Percentiles rank a stretch among this genome's conserved stretches.
These are phyloP conservation scores for Octonoba sinensis DNA, from an alignment of 2,888 invertebrate species.

Conservation along the genomic window DNA sequence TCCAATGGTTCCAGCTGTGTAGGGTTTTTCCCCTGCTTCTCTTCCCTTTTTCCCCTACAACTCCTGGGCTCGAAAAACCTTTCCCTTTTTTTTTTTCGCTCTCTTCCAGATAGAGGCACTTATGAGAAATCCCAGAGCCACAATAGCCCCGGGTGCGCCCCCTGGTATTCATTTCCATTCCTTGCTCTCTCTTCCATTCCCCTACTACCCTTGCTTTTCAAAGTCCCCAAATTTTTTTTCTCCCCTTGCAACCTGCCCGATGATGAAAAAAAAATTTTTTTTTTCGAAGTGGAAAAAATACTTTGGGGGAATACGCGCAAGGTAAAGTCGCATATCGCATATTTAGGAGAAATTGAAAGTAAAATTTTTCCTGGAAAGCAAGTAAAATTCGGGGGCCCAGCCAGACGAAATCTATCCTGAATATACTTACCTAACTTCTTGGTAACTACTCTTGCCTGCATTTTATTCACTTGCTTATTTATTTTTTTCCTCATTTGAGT, in stretches of 20 bases:
- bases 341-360: constrained; percentile 59
- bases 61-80: not conserved
- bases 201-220: constrained; percentile 28
- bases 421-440: constrained; percentile 9
- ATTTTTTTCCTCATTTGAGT: constrained; percentile 42
- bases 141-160: constrained; percentile 55
- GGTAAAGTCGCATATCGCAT: constrained; percentile 33
- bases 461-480: constrained; percentile 16
- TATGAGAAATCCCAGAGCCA: constrained; percentile 60
- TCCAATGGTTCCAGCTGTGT: constrained; percentile 48
- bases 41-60: not conserved
- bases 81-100: constrained; percentile 16
- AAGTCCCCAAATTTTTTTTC: not conserved
- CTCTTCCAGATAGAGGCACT: constrained; percentile 48
- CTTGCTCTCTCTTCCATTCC: constrained; percentile 4
- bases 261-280: not conserved
- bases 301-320: not conserved
- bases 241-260: constrained; percentile 1
- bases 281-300: constrained; percentile 8
- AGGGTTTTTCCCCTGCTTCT: constrained; percentile 23
- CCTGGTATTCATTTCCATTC: constrained; percentile 62
- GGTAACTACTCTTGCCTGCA: constrained; percentile 27
- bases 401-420: constrained; percentile 31
- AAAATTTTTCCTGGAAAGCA: constrained; percentile 38
- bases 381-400: not conserved